Evolutionary conservation across 2,113 vertebrate species (phyloP).

Genomic region (Ailuropoda melanoleuca): DNA sequence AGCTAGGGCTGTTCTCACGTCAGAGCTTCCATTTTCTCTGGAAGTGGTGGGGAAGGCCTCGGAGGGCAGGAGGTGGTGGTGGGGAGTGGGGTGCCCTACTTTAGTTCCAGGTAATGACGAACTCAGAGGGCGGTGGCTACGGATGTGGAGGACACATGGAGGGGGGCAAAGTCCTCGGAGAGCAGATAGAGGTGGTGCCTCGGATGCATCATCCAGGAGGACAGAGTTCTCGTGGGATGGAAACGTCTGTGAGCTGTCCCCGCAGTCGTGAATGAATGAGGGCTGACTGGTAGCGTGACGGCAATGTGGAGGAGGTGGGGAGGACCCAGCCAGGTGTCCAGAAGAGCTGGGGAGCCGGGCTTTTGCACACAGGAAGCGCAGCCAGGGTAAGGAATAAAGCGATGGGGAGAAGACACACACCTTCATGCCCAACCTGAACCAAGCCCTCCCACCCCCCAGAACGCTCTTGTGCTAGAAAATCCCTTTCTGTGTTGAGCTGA

Average conservation of each 20-base stretch:
- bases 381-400: neutral
- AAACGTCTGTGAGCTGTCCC: neutral
- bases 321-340: neutral
- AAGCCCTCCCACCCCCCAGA: neutral
- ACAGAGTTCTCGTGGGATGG: too few relatives aligned
- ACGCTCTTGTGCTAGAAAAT: neutral
- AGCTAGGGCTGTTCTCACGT: neutral
- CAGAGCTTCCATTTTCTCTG: neutral
- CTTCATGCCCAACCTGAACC: neutral
- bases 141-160: neutral
- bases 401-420: neutral
- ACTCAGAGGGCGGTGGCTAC: neutral
- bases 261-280: neutral
- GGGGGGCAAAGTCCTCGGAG: neutral
- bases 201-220: neutral
- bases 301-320: neutral
- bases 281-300: neutral
- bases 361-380: neutral
- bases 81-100: neutral
- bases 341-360: neutral
- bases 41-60: too few relatives aligned
- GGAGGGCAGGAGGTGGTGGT: neutral
- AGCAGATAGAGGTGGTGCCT: neutral
- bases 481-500: rapidly evolving
- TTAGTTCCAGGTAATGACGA: neutral